Evolutionary conservation across 2,888 invertebrate genomes (phyloP).

Genomic region (Conchocele bisecta): DNA sequence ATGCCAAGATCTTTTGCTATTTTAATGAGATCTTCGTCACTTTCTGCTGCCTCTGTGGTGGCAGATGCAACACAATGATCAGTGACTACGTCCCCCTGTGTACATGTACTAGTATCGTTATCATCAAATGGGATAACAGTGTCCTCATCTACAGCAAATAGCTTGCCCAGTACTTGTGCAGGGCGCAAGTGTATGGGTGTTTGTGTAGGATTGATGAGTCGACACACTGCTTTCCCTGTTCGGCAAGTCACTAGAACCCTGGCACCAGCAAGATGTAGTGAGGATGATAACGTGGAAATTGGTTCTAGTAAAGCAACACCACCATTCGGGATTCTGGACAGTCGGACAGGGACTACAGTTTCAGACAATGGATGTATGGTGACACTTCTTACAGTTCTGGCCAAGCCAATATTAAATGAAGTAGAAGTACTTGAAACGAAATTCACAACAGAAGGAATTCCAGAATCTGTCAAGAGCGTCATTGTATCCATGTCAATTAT

Average conservation of each 20-base stretch:
- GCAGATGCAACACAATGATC: not conserved
- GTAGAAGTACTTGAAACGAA: not conserved
- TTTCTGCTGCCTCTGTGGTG: not conserved
- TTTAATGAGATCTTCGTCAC: not conserved
- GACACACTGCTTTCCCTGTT: constrained; percentile 15
- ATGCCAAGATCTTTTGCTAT: constrained; percentile 21
- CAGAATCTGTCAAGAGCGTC: not conserved
- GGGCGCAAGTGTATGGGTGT: not conserved
- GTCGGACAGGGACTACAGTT: constrained; percentile 16
- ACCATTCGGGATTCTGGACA: constrained; percentile 14
- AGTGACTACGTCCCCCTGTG: not conserved
- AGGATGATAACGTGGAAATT: no score
- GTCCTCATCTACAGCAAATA: constrained; percentile 10
- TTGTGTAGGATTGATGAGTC: constrained; percentile 28
- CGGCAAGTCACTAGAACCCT: constrained; percentile 8
- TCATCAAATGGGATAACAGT: constrained; percentile 3
- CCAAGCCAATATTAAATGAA: constrained; percentile 8
- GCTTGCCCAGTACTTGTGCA: constrained; percentile 26
- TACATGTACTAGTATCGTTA: not conserved
- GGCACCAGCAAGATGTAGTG: constrained; percentile 21
- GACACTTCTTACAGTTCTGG: not conserved
- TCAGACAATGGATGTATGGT: constrained; percentile 17
- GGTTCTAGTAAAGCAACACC: constrained; percentile 16
- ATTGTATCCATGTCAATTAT: constrained; percentile 14
- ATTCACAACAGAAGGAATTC: not conserved